These are phyloP conservation scores for Cottus gobio DNA, from an alignment of 2,113 vertebrate genomes.

Conservation along the genomic window DNA sequence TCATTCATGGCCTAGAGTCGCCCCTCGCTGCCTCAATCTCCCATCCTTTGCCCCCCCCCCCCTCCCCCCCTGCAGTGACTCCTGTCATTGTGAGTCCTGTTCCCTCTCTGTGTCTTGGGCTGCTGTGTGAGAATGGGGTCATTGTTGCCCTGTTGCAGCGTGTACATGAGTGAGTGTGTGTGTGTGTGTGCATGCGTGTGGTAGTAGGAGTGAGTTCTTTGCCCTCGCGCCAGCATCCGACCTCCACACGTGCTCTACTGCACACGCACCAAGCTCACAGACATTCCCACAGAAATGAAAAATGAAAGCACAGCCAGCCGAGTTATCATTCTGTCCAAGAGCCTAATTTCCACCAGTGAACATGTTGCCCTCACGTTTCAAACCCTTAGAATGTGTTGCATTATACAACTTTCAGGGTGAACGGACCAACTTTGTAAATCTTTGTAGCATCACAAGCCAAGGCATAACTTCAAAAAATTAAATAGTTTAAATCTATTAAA, in stretches of 20 bases:
- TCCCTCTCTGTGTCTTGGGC: conserved; percentile 76
- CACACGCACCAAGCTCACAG: conserved; percentile 10
- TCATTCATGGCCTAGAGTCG: conserved; percentile 65
- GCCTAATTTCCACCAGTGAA: not conserved
- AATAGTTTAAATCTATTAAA: no score
- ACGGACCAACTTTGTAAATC: no score
- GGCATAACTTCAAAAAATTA: not conserved
- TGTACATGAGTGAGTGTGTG: conserved; percentile 26
- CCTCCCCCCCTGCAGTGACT: conserved; percentile 63
- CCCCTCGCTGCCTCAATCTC: conserved; percentile 44
- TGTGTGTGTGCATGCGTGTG: conserved; percentile 7
- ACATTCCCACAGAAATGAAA: not conserved
- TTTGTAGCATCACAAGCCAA: not conserved
- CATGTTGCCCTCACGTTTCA: not conserved
- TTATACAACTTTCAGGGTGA: not conserved
- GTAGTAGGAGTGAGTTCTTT: conserved; percentile 45
- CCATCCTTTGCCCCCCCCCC: conserved; percentile 36
- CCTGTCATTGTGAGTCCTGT: conserved; percentile 76
- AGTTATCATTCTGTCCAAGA: not conserved
- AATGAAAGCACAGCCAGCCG: not conserved
- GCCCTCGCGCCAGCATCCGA: conserved; percentile 36
- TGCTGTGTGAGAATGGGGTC: conserved; percentile 81
- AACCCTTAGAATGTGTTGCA: not conserved
- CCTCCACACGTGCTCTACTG: conserved; percentile 33
- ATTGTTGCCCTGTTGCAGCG: conserved; percentile 78